Base-by-base conservation (phyloP, 1,140 invertebrate genomes). In the Heterodera schachtii region DNA sequence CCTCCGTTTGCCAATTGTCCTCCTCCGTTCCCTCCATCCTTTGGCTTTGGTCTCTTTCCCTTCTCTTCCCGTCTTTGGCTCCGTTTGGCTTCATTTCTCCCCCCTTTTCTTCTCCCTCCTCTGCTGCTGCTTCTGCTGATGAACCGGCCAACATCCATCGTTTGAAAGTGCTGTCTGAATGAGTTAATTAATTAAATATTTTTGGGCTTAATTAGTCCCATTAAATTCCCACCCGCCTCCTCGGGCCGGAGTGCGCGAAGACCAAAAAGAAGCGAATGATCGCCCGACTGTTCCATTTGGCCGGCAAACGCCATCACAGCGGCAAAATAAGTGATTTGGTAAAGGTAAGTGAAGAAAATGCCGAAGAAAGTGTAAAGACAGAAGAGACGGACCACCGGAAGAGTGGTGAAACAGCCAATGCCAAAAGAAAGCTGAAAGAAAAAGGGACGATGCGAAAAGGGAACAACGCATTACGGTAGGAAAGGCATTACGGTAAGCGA, bases 341-440 rank as follows among this genome's bases (percentile, higher is more conserved):
- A 91, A 46, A 91, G 67, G 81, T 91, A 92, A 75, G 90, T 91
- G 75, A 92, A 78, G 47, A 70, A 69, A 71, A 71, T 71, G 69
- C 90, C 90, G 44, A 89, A 83, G 79, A 89, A 91, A 84, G 90
- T 86, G 82, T 91, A 91, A 19, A 91, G 81, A 81, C 91, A 91
- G 83, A 91, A 91, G 75, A 91, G 89, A 57, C 89, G 83, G 19
- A 91, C 90, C 44, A 90, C 89, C 81, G 91, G 90, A 13, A 91
- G 90, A 19, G 90, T 85, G 60, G 90, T 91, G 16, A 88, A 89
- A 44, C 90, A 90, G 7, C 92, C 91, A 60, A 92, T 91, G 46
- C 89, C 90, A 85, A 92, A 92, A 41, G 91, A 91, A 6, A 92
- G 84, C 88, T 90, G 79, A 44, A 82, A 81, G 70, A 5, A 43